phyloP scores from a whole-genome alignment of 2,113 vertebrate genomes.

The Lota lota region DNA sequence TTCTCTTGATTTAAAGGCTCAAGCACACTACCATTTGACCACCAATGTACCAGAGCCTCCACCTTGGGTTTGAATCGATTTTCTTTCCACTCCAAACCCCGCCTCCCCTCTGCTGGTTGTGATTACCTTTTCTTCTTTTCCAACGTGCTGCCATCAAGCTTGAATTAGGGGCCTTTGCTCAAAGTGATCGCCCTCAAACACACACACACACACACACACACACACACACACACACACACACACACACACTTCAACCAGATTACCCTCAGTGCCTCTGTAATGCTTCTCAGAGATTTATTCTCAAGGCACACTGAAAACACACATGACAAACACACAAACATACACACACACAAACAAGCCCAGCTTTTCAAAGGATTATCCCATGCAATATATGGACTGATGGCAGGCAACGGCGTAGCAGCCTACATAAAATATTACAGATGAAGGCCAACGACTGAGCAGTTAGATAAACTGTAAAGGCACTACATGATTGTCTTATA shows the following conservation, averaged over 20 bases:
- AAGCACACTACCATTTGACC: too few relatives aligned
- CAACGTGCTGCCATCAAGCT: too few relatives aligned
- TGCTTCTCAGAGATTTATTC: slow-evolving; percentile 31
- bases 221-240: too few relatives aligned
- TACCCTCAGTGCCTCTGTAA: slow-evolving; percentile 33
- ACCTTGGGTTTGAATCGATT: not conserved
- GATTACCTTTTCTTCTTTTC: too few relatives aligned
- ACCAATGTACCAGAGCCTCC: too few relatives aligned
- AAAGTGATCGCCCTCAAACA: too few relatives aligned
- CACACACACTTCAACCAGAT: slow-evolving; percentile 28
- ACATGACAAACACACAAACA: too few relatives aligned
- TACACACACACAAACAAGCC: slow-evolving; percentile 10
- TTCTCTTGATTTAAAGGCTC: not conserved
- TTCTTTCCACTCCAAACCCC: not conserved
- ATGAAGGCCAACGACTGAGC: slow-evolving; percentile 21
- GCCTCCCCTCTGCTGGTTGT: not conserved
- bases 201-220: too few relatives aligned
- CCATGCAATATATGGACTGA: slow-evolving; percentile 35
- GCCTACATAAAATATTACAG: slow-evolving; percentile 25
- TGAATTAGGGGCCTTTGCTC: too few relatives aligned
- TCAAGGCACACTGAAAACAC: slow-evolving; percentile 23
- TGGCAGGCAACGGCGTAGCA: slow-evolving; percentile 1
- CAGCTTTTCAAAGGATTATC: slow-evolving; percentile 37
- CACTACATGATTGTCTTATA: slow-evolving; percentile 21
- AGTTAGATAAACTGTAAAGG: too few relatives aligned